Conservation (phyloP, 2,797 vertebrate genomes). For the Enteromius radiatus region DNA sequence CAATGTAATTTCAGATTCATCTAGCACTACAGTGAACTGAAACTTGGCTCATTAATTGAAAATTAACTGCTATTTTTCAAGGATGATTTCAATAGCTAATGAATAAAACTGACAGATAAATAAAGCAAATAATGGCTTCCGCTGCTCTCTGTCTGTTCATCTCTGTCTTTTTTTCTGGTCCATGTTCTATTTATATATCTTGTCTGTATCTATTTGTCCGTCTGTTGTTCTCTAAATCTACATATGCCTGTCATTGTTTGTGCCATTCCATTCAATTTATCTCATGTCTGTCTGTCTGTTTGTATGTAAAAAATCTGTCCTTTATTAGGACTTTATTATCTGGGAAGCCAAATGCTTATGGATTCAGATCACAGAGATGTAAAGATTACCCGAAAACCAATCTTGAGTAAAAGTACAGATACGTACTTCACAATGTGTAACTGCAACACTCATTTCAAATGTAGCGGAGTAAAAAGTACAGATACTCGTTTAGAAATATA, state of each 20-base stretch:
- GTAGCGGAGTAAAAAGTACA: too few species aligned
- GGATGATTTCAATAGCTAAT: conserved; percentile 20
- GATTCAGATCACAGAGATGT: background rate
- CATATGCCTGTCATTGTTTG: background rate
- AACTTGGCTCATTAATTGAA: conserved; percentile 39
- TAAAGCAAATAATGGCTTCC: background rate
- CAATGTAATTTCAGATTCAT: conserved; percentile 47
- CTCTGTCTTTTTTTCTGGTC: too few species aligned
- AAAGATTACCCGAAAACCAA: too few species aligned
- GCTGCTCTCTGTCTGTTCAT: background rate
- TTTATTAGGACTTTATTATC: background rate
- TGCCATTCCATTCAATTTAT: background rate
- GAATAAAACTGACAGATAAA: conserved; percentile 11
- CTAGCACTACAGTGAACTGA: conserved; percentile 10
- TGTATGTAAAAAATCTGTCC: background rate
- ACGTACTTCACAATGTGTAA: too few species aligned
- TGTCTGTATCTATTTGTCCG: background rate
- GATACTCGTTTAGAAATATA: too few species aligned
- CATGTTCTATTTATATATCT: background rate
- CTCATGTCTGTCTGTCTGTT: too few species aligned
- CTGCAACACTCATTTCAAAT: too few species aligned
- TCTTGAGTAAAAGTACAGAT: too few species aligned
- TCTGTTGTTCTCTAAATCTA: background rate
- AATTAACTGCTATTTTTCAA: conserved; percentile 34
- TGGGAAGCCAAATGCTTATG: background rate